These are phyloP conservation scores for Galemys pyrenaicus DNA, from an alignment of 2,113 vertebrate species.

Conservation along the genomic window DNA sequence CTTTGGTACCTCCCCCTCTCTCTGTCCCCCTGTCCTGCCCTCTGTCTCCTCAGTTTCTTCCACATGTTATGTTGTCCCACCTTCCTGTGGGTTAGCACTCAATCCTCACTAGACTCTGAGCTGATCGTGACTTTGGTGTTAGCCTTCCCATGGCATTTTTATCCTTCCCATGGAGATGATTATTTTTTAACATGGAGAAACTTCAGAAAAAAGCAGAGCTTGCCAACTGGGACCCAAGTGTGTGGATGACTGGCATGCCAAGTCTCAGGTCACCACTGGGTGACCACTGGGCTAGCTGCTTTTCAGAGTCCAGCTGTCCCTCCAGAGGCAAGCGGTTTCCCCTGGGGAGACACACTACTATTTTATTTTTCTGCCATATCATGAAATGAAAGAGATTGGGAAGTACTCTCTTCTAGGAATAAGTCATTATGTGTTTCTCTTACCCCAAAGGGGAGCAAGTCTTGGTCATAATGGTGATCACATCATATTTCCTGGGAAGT, in stretches of 20 bases:
- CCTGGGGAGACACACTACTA: neutral
- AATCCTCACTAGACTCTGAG: neutral
- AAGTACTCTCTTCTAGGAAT: neutral
- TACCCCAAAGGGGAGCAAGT: neutral
- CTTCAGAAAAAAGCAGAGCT: neutral
- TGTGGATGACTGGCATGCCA: neutral
- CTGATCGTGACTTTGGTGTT: neutral
- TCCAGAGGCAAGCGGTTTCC: neutral
- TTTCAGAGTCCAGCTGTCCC: neutral
- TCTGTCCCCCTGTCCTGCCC: neutral
- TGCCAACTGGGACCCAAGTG: neutral
- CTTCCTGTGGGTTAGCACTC: neutral
- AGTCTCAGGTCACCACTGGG: neutral
- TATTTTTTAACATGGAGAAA: neutral
- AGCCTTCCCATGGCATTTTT: neutral
- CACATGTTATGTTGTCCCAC: neutral
- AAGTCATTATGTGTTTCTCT: conserved; percentile 23
- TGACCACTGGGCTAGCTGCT: neutral
- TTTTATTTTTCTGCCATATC: neutral
- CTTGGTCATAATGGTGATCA: neutral
- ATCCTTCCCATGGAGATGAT: neutral
- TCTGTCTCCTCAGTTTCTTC: neutral
- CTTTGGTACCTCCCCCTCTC: neutral
- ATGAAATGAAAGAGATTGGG: neutral
- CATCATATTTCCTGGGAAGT: neutral